These are phyloP conservation scores for Tetheella fluctuosa DNA, from an alignment of 2,888 invertebrate genomes.

Conservation along the genomic window DNA sequence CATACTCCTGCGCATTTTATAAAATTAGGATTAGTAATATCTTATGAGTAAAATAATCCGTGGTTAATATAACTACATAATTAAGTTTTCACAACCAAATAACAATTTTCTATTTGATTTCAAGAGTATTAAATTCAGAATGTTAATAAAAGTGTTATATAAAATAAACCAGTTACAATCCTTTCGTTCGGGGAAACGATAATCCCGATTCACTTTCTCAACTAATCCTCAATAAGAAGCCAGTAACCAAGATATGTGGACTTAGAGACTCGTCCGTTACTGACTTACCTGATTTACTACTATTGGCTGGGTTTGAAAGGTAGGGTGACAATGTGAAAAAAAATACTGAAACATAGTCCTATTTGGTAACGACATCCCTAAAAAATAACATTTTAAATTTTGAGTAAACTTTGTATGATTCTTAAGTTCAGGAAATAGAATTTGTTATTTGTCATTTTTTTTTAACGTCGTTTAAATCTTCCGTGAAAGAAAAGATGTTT, in stretches of 20 bases:
- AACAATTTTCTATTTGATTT: background rate
- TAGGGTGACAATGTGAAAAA: background rate
- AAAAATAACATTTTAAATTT: background rate
- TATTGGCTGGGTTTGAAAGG: background rate
- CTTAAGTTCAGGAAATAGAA: no score
- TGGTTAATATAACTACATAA: no score
- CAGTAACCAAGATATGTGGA: conserved; percentile 11
- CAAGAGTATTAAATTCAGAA: background rate
- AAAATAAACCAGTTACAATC: background rate
- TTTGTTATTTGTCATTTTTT: no score
- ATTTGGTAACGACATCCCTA: background rate
- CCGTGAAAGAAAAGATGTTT: no score
- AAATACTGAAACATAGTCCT: background rate
- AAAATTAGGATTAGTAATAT: no score
- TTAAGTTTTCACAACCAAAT: no score
- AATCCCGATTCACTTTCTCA: conserved; percentile 10
- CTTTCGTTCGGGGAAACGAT: conserved; percentile 4
- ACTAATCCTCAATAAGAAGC: conserved; percentile 5
- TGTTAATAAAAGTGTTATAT: background rate
- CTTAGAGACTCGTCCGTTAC: conserved; percentile 3
- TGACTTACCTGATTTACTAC: background rate
- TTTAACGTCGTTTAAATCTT: no score
- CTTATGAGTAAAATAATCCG: no score
- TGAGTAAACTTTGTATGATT: no score
- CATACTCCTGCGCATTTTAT: no score